Base-by-base conservation (phyloP, 2,113 vertebrate species). In the Oxyruncus cristatus region DNA sequence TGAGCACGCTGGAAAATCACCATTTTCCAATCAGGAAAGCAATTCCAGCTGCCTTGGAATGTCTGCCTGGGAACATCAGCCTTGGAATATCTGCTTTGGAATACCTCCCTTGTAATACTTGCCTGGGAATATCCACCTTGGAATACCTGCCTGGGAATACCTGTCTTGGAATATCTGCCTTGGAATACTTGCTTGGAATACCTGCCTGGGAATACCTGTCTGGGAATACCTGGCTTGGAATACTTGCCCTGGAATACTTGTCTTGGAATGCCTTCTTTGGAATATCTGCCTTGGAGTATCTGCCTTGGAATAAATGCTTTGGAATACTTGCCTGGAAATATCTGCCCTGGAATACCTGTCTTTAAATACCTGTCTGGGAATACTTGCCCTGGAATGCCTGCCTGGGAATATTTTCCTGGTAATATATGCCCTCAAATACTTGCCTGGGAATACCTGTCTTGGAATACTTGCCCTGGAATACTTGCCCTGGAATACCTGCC, bases 261-360 rank as follows among this genome's bases (percentile, higher is more conserved):
- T 24, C 61, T 66, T 20, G 61, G 47, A 76, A 35, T 59, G 7
- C 4, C 14, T 35, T 13, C n/a, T 22, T 14, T 21, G 56, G 22
- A 59, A 47, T 2, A 10, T 0, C 17, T 47, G 50, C 42, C 12
- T 10, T 39, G 28, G 27, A 26, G 37, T 2, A 24, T 0, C 8
- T 9, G 32, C 28, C 65, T 70, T 26, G 28, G 33, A 26, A 46
- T n/a, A 32, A 0, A 21, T 41, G 23, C 23, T 16, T 27, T 52
- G 47, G 35, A 28, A 50, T 3, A 27, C 0, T 35, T 53, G 11
- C 32, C 20, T 42, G n/a, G n/a, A n/a, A n/a, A n/a, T n/a, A n/a
- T n/a, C n/a, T n/a, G n/a, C n/a, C n/a, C n/a, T n/a, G n/a, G n/a
- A n/a, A n/a, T n/a, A n/a, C n/a, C n/a, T n/a, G n/a, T n/a, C n/a